Base-by-base conservation (phyloP, 2,113 vertebrate species). In the Clinocottus analis region DNA sequence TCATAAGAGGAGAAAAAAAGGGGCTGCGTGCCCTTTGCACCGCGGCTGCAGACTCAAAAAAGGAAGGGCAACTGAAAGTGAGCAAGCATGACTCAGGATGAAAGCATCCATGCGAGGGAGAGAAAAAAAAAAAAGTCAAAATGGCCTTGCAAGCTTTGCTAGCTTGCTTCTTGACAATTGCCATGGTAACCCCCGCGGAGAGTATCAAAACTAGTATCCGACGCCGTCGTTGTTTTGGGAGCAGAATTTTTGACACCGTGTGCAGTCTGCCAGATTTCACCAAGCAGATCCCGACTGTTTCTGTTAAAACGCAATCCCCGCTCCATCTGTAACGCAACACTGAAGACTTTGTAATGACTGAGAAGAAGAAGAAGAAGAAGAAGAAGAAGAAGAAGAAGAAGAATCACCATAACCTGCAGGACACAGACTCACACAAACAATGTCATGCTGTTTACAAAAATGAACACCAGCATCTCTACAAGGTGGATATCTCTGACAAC, bases 31-130 rank as follows among this genome's bases (percentile, higher is more conserved):
- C 35, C 85, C 84, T 88, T 83, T 93, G 89, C 90, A 91, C 90
- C 10, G 7, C 2, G 45, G 65, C 83, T 55, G 33, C 63, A 51
- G 5, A 72, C 55, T 83, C 55, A 49, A 67, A 76, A n/a, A 88
- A 76, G 60, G 79, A 83, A 89, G 73, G 60, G 75, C 62, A 80
- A 84, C 86, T 83, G 84, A 91, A 87, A 92, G 89, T 86, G 85
- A 92, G 83, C 86, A 77, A 74, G 66, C 39, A 35, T 85, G 86
- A 92, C 72, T 92, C 89, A 90, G 8, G 23, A 63, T 75, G 71
- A 80, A 77, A 81, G 35, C 2, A 72, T 76, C 77, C 61, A 7
- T 17, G 63, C 6, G 21, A 72, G 62, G 41, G 43, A 12, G 31
- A 72, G 13, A 72, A 51, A 74, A 55, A 70, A 39, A 39, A 68